Evolutionary conservation across 2,888 invertebrate genomes (phyloP), one percentile per base, ranked within the genome.

Genomic region (Mystacides longicornis): DNA sequence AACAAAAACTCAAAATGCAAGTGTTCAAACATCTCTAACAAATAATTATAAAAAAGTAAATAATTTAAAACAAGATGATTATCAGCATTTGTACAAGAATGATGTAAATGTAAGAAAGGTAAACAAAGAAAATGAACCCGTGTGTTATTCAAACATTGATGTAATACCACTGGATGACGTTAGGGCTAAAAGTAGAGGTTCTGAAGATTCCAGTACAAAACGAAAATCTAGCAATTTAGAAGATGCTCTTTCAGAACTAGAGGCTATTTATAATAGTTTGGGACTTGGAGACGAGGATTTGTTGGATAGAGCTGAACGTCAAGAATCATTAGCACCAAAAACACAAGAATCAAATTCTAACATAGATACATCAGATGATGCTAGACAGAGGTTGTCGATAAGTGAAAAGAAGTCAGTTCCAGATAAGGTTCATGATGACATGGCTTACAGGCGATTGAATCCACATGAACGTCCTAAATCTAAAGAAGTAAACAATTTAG

Each of bases 181-280:
- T n/a, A 60, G 60, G 51, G 58, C 31, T 18, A 57, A 52, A 31
- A 52, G 47, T 22, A 63, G 75, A 67, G 69, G 71, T 57, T 76
- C 77, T 57, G 72, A 78, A 48, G 75, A 78, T 52, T 68, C 66
- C 63, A 75, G 75, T 54, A 75, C 76, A 64, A 72, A 78, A 64
- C 73, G 82, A 63, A 87, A 86, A 69, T 87, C 88, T 2, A 83
- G 85, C 16, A 91, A 91, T 69, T 76, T 92, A 37, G 92, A 92
- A 67, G 92, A 93, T 66, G 93, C 93, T 52, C 78, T 94, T 21
- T 86, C 86, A 64, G 94, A 94, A 71, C 71, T 94, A 54, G 93
- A 94, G 75, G 87, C 88, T n/a, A 93, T 94, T 66, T 90, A 91
- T 67, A 89, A 91, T 64, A 92, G 90, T 64, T 77, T 94, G 55